These are phyloP conservation scores for Drosophila elegans DNA, from an alignment of 1,140 invertebrate species.

Conservation along the genomic window DNA sequence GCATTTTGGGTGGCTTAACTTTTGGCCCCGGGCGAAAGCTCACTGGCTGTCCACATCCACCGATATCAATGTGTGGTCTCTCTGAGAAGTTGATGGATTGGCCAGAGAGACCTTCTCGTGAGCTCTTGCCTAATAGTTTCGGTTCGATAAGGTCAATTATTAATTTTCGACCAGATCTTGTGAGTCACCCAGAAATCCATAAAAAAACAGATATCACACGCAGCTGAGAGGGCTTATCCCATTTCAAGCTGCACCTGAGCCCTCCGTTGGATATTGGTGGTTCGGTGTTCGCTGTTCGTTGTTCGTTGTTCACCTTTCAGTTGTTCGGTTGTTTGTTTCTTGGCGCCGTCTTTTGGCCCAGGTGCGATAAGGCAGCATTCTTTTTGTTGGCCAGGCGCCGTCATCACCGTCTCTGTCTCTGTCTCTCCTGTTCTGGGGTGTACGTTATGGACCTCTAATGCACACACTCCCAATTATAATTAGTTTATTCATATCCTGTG, in stretches of 20 bases:
- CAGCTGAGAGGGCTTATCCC: constrained; percentile 46
- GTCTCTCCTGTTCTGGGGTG: constrained; percentile 1
- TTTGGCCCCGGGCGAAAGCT: constrained; percentile 35
- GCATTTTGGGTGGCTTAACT: constrained; percentile 66
- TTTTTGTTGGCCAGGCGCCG: constrained; percentile 59
- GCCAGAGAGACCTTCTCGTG: background rate
- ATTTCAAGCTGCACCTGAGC: constrained; percentile 34
- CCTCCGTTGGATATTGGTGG: constrained; percentile 2
- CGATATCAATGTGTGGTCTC: constrained; percentile 56
- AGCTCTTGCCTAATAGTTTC: constrained; percentile 36
- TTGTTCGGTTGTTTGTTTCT: constrained; percentile 52
- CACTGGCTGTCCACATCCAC: constrained; percentile 16
- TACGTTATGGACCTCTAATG: constrained; percentile 38
- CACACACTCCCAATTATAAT: constrained; percentile 71
- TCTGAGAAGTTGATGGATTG: constrained; percentile 63
- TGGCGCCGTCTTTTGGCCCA: constrained; percentile 73
- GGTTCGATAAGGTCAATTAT: constrained; percentile 74
- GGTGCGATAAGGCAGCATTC: constrained; percentile 78
- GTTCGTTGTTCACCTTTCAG: constrained; percentile 32
- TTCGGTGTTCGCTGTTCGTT: constrained; percentile 15
- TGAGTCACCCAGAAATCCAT: constrained; percentile 68
- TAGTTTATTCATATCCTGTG: constrained; percentile 83
- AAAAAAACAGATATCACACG: constrained; percentile 54
- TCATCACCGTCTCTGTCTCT: constrained; percentile 32
- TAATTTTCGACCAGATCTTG: constrained; percentile 65